Evolutionary conservation across 2,113 vertebrate genomes (phyloP), one percentile per base, ranked within the genome.

Genomic region (Thinocorus orbignyianus): DNA sequence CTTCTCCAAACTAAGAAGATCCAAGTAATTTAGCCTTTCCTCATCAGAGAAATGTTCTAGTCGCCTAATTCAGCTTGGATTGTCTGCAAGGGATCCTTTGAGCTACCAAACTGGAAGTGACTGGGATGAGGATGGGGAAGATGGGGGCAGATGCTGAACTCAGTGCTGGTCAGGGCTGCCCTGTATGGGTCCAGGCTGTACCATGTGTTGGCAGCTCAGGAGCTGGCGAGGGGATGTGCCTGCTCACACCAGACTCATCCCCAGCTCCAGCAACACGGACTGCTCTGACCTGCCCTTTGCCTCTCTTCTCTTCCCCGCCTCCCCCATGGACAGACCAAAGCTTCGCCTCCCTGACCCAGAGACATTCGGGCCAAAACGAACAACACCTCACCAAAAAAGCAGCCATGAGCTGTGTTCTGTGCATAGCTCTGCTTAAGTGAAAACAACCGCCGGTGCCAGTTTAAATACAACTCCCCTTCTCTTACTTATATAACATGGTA

Each of bases 361-460:
- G 55, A 64, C 74, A 31, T n/a, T 52, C 3, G 8, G 88, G 93
- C 97, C 97, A 97, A 96, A 93, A 93, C 3, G 95, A 97, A 97
- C 96, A 97, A 93, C 88, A 95, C 79, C 93, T 96, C 95, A 84
- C 72, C 1, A 11, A 92, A 85, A 92, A 90, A 62, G 86, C 13
- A 95, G 93, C 88, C 88, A 14, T 74, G 94, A 94, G 88, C 90
- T 60, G 46, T 80, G 69, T 74, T 66, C 78, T 72, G 92, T 22
- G 49, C 74, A 73, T 76, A 96, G 93, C 88, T 97, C 96, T 82
- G 88, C 44, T 41, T 25, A 87, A 96, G 88, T 71, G 90, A 97
- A 97, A 97, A 97, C 96, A 97, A 87, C 73, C 9, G 42, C 51
- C 71, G 1, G 10, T 94, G 97, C 97, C 97, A 97, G 96, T 88